These are phyloP conservation scores for Suillia variegata DNA, from an alignment of 2,888 invertebrate genomes.

Conservation along the genomic window DNA sequence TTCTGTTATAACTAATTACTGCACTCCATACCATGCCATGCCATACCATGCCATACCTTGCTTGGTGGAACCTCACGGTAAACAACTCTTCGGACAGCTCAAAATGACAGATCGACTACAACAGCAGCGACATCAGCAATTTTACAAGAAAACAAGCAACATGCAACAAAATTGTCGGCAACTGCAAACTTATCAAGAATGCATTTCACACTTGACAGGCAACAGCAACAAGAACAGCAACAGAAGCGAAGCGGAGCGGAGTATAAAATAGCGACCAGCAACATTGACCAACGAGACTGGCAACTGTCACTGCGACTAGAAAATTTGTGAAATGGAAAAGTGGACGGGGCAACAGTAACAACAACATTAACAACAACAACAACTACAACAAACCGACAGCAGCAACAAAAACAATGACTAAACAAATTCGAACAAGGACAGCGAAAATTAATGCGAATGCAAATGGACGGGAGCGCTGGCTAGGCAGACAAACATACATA, in stretches of 20 bases:
- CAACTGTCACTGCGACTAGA: constrained; percentile 14
- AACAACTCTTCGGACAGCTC: not conserved
- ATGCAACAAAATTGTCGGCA: constrained; percentile 13
- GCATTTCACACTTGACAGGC: not conserved
- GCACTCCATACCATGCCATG: too few relatives aligned
- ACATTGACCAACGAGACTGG: constrained; percentile 8
- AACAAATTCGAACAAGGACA: constrained; percentile 20
- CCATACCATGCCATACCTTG: too few relatives aligned
- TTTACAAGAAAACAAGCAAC: not conserved
- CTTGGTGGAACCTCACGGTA: too few relatives aligned
- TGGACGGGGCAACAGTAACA: constrained; percentile 11
- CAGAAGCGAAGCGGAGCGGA: too few relatives aligned
- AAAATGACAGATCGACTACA: constrained; percentile 2
- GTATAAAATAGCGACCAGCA: too few relatives aligned
- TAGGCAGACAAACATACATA: not conserved
- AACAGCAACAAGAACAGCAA: too few relatives aligned
- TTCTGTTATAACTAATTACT: too few relatives aligned
- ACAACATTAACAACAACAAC: not conserved
- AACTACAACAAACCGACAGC: constrained; percentile 7
- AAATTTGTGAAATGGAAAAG: constrained; percentile 19
- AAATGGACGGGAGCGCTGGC: constrained; percentile 10
- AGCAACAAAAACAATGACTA: constrained; percentile 12
- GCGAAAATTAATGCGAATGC: constrained; percentile 24
- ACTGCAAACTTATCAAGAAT: not conserved
- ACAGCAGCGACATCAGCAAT: not conserved